Evolutionary conservation across 2,888 invertebrate species (phyloP).

Genomic region (Scaptomyza flava): DNA sequence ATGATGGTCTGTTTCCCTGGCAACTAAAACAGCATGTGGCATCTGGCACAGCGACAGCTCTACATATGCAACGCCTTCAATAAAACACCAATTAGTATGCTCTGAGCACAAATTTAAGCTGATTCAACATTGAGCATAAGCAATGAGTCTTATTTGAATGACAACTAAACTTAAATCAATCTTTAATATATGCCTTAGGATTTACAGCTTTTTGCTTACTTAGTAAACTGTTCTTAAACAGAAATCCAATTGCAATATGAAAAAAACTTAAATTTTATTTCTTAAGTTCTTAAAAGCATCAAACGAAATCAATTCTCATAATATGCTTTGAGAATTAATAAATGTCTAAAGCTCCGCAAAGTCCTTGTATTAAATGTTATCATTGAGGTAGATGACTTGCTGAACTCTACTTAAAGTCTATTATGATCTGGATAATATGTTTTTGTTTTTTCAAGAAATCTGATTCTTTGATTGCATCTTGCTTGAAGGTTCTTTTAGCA

Average conservation of each 20-base stretch:
- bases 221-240: too few relatives aligned
- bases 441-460: not conserved
- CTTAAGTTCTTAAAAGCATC: too few relatives aligned
- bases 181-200: too few relatives aligned
- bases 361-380: too few relatives aligned
- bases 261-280: too few relatives aligned
- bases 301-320: not conserved
- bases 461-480: not conserved
- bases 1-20: not conserved
- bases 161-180: not conserved
- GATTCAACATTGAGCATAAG: not conserved
- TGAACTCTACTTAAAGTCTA: not conserved
- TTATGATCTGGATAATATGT: not conserved
- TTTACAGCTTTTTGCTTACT: too few relatives aligned
- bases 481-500: not conserved
- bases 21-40: constrained; percentile 6
- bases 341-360: too few relatives aligned
- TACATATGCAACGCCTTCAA: constrained; percentile 4
- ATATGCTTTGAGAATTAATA: not conserved
- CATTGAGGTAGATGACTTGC: not conserved
- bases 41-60: constrained; percentile 1
- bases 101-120: constrained; percentile 15
- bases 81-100: constrained; percentile 47
- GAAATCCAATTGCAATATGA: too few relatives aligned
- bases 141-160: not conserved